Base-by-base conservation (phyloP, 2,797 vertebrate genomes). In the Octomys mimax region DNA sequence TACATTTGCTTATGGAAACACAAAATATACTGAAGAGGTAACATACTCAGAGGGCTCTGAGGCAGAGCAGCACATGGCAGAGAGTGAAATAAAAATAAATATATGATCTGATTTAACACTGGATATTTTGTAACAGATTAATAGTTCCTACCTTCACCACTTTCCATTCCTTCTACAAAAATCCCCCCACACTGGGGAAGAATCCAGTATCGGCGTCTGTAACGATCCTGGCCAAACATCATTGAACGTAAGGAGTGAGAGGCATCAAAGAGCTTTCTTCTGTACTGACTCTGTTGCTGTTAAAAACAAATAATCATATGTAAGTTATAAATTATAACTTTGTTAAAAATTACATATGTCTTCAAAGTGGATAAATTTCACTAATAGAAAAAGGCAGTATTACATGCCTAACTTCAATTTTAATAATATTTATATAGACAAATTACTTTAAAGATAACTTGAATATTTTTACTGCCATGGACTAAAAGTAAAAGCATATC, bases 201-300 rank as follows among this genome's bases (percentile, higher is more conserved):
- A 93, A 99, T 99, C 99, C 99, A 99, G 98, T 99, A 99, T 14
- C 99, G 98, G n/a, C 99, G 99, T 97, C 98, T 99, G 96, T 99
- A 99, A 31, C 99, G 99, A 97, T 99, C 99, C 96, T 99, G 99
- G 39, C 99, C 99, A 28, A 99, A 99, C 99, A 99, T 99, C 99
- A 99, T 99, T 0, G 99, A 99, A 91, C 99, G 99, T 89, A 99
- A 98, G 4, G 98, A 99, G 95, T 99, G 99, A 0, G 99, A 99
- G 0, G 99, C 99, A 90, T 99, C 99, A 94, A 99, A 99, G 54
- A 99, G 98, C 97, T 99, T 99, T 97, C 98, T 99, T 87, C 99
- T 98, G 97, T 99, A 99, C 96, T 99, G 99, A 98, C 98, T 99
- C 95, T 99, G 99, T 99, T 99, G 99, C 99, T 99, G 97, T 98